These are phyloP conservation scores for Monomorium pharaonis DNA, from an alignment of 1,140 invertebrate species.

Conservation along the genomic window DNA sequence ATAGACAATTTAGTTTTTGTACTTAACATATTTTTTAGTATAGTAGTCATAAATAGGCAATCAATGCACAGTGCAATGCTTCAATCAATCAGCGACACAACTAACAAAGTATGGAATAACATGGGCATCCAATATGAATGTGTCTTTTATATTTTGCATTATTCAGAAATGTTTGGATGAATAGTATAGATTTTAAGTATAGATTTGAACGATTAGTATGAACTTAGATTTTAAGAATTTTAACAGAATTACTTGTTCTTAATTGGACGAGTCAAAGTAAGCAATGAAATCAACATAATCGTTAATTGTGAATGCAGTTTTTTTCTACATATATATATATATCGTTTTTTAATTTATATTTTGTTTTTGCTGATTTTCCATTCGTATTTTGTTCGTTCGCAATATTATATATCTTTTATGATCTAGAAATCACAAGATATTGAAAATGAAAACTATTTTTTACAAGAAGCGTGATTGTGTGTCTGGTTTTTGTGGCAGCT, in stretches of 20 bases:
- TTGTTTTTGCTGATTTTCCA: not conserved
- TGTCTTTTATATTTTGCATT: not conserved
- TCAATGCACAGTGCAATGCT: conserved; percentile 6
- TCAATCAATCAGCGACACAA: not conserved
- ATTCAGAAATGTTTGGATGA: not conserved
- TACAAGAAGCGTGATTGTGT: not conserved
- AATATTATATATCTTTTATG: not conserved
- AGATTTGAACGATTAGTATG: too few relatives aligned
- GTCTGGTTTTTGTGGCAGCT: not conserved
- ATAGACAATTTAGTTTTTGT: conserved; percentile 22
- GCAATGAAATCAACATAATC: not conserved
- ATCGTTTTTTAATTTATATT: not conserved
- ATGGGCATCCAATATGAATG: not conserved
- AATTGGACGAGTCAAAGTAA: not conserved
- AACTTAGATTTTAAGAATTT: too few relatives aligned
- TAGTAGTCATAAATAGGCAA: not conserved
- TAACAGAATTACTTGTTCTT: too few relatives aligned
- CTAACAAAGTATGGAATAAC: not conserved
- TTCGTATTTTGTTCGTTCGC: not conserved
- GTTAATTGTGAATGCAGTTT: not conserved
- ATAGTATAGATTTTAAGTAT: too few relatives aligned
- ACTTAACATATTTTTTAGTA: conserved; percentile 11
- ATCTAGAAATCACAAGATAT: not conserved
- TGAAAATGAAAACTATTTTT: conserved; percentile 12
- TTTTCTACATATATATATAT: conserved; percentile 1